Evolutionary conservation across 2,888 invertebrate species (phyloP), one percentile per base, ranked within the genome.

Genomic region (Aporophyla lueneburgensis): DNA sequence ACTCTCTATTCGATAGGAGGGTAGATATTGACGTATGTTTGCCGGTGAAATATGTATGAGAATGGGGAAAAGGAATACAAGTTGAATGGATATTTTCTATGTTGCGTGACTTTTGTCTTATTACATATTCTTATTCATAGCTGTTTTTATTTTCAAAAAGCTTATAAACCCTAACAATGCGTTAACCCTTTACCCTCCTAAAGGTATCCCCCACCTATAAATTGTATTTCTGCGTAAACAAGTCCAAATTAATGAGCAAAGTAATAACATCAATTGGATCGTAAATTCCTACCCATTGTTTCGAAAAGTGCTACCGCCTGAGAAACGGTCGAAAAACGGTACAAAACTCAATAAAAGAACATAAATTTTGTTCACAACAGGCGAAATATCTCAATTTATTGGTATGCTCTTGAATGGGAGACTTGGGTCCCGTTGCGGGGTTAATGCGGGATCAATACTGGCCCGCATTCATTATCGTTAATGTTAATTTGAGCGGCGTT

Each of bases 391-490:
- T 78, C 80, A 88, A 86, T 89, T 83, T 89, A 87, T 88, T 86
- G 87, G 82, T 82, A 74, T 76, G 74, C 67, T 76, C 78, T 74
- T 63, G 63, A 86, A 84, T 77, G 81, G 82, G 78, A 70, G 67
- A 75, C 77, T 82, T 79, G 86, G 84, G 74, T 68, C 61, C 76
- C 70, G 66, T 84, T 76, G 71, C 77, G 73, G 81, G 88, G 86
- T 86, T 89, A 91, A 89, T 89, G 82, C 78, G 83, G 87, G 89
- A 91, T 91, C 92, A 88, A 91, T 92, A 92, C 87, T 78, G 76
- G 76, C 84, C 88, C 89, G 88, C 91, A 90, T 93, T 93, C 90
- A 93, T 93, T 92, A 93, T 86, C 92, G 89, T 93, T 92, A 92
- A 92, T 91, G 91, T 90, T 93, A 92, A 93, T 92, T 92, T 89